Conservation (phyloP, 2,113 vertebrate species). For the Otis tarda region DNA sequence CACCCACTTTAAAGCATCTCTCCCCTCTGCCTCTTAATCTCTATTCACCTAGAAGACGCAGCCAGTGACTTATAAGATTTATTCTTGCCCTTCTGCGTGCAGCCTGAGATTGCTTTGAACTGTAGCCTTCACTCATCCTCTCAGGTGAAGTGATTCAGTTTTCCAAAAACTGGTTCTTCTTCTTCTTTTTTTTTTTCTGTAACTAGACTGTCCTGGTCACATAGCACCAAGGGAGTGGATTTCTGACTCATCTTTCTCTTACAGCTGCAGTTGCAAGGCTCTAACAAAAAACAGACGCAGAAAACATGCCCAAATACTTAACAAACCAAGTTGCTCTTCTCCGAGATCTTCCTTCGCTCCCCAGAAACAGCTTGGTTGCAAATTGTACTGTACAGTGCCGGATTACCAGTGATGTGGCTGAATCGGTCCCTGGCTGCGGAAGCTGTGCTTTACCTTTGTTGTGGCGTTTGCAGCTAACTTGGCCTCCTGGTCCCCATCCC, state of each 20-base stretch:
- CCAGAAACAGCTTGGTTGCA: background rate
- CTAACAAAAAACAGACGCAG: background rate
- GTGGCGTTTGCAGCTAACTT: background rate
- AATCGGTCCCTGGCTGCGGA: rapidly evolving
- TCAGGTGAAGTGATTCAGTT: background rate
- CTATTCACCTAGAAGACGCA: background rate
- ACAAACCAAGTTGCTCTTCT: background rate
- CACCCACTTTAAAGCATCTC: background rate
- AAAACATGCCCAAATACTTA: background rate
- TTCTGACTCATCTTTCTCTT: background rate
- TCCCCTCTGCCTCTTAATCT: background rate
- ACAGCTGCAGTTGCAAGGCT: background rate
- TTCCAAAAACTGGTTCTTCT: background rate
- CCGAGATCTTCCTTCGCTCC: background rate
- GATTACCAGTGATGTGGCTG: background rate
- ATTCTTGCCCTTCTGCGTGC: background rate
- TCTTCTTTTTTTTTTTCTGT: background rate
- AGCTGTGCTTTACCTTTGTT: background rate
- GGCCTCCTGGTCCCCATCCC: background rate
- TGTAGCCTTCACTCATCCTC: background rate
- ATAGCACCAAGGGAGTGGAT: background rate
- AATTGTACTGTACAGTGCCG: background rate
- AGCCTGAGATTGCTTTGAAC: background rate
- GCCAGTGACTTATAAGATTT: background rate
- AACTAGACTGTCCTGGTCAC: background rate